Evolutionary conservation across 2,888 invertebrate species (phyloP), one percentile per base, ranked within the genome.

Genomic region (Clostera curtula): DNA sequence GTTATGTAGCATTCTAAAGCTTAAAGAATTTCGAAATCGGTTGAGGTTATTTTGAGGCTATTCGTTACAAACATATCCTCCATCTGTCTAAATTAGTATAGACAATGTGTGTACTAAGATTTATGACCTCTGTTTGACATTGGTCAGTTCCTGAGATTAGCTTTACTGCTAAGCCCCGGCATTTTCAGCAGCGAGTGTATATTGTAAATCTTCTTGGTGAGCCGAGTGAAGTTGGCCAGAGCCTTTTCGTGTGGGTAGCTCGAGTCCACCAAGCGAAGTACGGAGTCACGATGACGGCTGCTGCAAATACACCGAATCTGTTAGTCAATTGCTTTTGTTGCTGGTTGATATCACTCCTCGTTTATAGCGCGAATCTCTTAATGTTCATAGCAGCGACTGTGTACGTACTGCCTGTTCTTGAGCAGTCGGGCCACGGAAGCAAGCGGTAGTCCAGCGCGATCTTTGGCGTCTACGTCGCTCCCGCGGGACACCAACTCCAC

Each of bases 191-290:
- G 36, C 2, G 65, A 54, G 23, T 72, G 63, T 14, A 80, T 56
- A 35, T 62, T 71, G 33, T 74, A 62, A 7, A 80, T 69, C 56
- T 82, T 83, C 55, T 70, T 73, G 25, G 76, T 70, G 40, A 80
- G 69, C 1, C 76, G 49, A 1, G 76, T 73, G 57, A 79, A 83
- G 61, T 71, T 66, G 1, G 73, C 70, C 3, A 71, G 53, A 6
- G 76, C 77, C 30, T 67, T 64, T 43, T 77, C 76, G 40, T 65
- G 77, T 2, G 79, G 76, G 34, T 61, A 77, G 29, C 61, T 56
- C 2, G 55, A 25, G 50, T 83, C 79, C 16, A 82, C 75, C 32
- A 73, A 49, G 0, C 71, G 60, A 26, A 77, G 49, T 1, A 83
- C 50, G 0, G 76, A 74, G 31, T 71, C 73, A 0, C 79, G 62